Conservation (phyloP, 2,888 invertebrate genomes). For the Hofmannophila pseudospretella region DNA sequence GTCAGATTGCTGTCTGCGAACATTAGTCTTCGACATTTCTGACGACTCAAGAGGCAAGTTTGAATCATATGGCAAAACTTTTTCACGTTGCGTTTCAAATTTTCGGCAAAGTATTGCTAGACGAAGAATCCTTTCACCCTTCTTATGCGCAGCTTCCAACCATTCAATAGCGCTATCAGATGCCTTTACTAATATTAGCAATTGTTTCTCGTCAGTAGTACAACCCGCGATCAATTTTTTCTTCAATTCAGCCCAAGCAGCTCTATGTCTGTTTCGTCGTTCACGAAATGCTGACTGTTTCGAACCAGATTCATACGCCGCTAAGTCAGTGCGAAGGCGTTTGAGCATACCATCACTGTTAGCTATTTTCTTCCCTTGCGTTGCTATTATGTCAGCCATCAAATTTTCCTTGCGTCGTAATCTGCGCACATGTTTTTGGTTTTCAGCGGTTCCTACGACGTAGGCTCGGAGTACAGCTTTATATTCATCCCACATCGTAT, state of each 20-base stretch:
- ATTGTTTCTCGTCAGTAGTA: conserved; percentile 39
- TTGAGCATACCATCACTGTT: conserved; percentile 52
- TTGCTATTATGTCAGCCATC: conserved; percentile 66
- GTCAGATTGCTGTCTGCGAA: conserved; percentile 36
- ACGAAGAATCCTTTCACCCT: conserved; percentile 71
- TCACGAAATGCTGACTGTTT: conserved; percentile 65
- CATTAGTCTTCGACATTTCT: conserved; percentile 29
- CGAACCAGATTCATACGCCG: conserved; percentile 63
- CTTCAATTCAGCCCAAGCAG: conserved; percentile 52
- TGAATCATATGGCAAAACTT: conserved; percentile 58
- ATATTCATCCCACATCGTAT: conserved; percentile 57
- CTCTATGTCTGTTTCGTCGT: conserved; percentile 54
- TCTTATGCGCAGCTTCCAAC: conserved; percentile 53
- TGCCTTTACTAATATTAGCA: conserved; percentile 45
- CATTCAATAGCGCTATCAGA: conserved; percentile 59
- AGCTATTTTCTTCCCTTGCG: conserved; percentile 61
- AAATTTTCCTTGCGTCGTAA: conserved; percentile 58
- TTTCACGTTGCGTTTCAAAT: conserved; percentile 75
- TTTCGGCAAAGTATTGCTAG: conserved; percentile 74
- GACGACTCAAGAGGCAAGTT: conserved; percentile 34
- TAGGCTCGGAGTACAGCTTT: conserved; percentile 57
- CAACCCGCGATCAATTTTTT: conserved; percentile 40
- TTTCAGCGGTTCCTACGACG: conserved; percentile 53
- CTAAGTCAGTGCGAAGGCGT: conserved; percentile 50
- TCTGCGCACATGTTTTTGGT: conserved; percentile 59